These are phyloP conservation scores for Ochotona princeps DNA, from an alignment of 2,113 vertebrate species.

Conservation along the genomic window DNA sequence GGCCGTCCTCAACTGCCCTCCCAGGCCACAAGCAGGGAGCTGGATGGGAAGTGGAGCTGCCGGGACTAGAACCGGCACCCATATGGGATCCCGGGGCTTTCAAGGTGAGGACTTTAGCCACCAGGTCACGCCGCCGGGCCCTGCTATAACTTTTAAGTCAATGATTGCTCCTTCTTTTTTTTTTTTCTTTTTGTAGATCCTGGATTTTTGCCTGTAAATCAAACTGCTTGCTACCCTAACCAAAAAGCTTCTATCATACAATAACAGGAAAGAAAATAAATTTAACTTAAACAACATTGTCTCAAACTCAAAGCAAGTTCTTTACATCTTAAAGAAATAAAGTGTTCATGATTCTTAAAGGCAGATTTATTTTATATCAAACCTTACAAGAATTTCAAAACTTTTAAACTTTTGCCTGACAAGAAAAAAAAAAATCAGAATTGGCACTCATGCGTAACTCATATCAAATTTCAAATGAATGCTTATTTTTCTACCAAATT, in stretches of 20 bases:
- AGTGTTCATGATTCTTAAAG: neutral
- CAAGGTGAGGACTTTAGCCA: no score
- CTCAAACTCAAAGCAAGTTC: neutral
- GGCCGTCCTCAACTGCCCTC: no score
- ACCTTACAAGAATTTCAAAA: neutral
- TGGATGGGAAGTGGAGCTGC: no score
- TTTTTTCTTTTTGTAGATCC: no score
- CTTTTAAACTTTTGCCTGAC: neutral
- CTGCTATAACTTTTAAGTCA: constrained; percentile 8
- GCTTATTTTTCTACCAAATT: neutral
- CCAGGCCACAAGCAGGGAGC: no score
- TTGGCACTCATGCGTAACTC: neutral
- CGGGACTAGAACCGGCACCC: no score
- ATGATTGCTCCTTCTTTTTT: neutral
- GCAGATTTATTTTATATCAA: neutral
- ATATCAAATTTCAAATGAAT: neutral
- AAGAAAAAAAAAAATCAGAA: neutral
- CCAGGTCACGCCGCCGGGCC: no score
- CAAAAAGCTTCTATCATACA: neutral
- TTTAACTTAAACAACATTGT: neutral
- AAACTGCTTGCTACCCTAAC: neutral
- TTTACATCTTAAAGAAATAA: neutral
- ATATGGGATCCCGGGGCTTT: no score
- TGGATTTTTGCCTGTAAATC: neutral
- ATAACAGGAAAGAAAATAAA: neutral